Base-by-base conservation (phyloP, 2,888 invertebrate genomes). In the Cephus pygmeus region DNA sequence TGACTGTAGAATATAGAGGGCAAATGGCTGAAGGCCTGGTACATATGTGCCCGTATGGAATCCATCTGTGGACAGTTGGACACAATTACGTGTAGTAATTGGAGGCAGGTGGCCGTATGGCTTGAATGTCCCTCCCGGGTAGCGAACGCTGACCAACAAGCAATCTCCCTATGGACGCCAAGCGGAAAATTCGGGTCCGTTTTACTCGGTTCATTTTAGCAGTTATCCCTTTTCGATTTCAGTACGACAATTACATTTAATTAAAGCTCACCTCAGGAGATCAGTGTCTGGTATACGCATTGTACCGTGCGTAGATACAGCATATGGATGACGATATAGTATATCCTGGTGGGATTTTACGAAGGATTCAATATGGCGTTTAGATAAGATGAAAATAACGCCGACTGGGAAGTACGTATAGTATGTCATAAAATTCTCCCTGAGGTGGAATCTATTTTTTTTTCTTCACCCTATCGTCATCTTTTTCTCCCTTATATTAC, bases 41-140 rank as follows among this genome's bases (percentile, higher is more conserved):
- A 31, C 71, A 71, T 34, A 34, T 33, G 31, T 71, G 71, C 15
- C 34, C 75, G 75, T 77, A 75, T 75, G 78, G 76, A 75, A 78
- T 78, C 78, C 73, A 76, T 78, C 76, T 73, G 76, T 68, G 73
- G 78, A 76, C 76, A 78, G 78, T 78, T 76, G 78, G 75, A 76
- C 76, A 76, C 78, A 78, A 78, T 78, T 78, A 78, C 78, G 78
- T 76, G 30, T 69, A 73, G 76, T 78, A 78, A 78, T 78, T 78
- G 75, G 78, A 75, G 76, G 68, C 73, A 76, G 78, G n/a, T 68
- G 33, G 71, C 71, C 75, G 69, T 73, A 76, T 69, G 73, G 78
- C 73, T 68, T 31, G 76, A 75, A 73, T 76, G 56, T 76, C 69
- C 76, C 77, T 77, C 75, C 35, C 77, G 30, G 74, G 73, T 74